These are phyloP conservation scores for Furcifer pardalis DNA, from an alignment of 2,797 vertebrate genomes.

Conservation along the genomic window DNA sequence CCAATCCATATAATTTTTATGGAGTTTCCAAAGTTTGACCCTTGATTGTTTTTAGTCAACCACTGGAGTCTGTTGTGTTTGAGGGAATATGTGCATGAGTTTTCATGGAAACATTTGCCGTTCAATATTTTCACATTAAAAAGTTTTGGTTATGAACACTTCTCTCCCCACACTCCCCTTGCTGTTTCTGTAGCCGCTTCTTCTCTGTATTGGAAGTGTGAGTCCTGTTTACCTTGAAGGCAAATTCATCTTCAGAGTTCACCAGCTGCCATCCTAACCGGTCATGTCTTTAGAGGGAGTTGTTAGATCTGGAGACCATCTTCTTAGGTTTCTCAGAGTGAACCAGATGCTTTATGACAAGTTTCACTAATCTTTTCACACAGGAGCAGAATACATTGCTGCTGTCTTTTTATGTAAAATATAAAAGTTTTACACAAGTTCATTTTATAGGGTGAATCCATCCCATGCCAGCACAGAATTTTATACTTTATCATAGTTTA, in stretches of 20 bases:
- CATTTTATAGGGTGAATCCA: constrained; percentile 34
- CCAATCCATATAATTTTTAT: neutral
- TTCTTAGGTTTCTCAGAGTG: neutral
- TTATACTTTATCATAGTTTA: neutral
- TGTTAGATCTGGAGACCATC: constrained; percentile 14
- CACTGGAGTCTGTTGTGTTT: neutral
- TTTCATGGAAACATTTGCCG: neutral
- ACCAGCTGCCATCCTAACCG: constrained; percentile 13
- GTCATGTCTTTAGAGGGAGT: neutral
- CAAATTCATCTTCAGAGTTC: neutral
- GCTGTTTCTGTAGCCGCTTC: too few species aligned
- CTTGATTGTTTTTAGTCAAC: neutral
- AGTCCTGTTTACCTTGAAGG: constrained; percentile 22
- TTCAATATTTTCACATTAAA: neutral
- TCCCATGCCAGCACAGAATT: constrained; percentile 10
- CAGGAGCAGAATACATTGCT: constrained; percentile 1
- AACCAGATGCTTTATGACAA: neutral
- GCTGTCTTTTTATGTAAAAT: constrained; percentile 23
- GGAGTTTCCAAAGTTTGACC: neutral
- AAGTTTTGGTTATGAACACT: neutral
- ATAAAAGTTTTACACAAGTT: constrained; percentile 47
- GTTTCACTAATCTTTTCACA: constrained; percentile 41
- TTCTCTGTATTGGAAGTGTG: neutral
- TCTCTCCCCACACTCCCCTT: neutral
- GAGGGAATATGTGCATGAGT: too few species aligned